phyloP scores from a whole-genome alignment of 2,113 vertebrate species.

The Lagopus muta region DNA sequence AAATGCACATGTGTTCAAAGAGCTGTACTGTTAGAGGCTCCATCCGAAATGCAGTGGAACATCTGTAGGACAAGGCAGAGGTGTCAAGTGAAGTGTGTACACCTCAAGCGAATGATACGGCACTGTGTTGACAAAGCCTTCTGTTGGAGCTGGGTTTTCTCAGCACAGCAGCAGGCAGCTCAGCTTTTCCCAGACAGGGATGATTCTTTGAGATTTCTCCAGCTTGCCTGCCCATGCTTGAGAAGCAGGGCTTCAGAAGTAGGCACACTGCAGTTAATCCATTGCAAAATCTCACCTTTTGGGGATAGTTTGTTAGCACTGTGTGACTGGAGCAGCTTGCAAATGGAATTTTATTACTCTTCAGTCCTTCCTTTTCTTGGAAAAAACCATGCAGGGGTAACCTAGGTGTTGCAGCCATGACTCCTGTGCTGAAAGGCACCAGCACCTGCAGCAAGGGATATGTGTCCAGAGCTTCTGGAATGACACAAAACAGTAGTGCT shows the following conservation, averaged over 20 bases:
- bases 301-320: neutral
- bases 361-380: neutral
- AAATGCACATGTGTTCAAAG: slow-evolving; percentile 76
- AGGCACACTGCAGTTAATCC: neutral
- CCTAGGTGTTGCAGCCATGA: accelerated
- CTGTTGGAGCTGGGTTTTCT: slow-evolving; percentile 18
- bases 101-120: neutral
- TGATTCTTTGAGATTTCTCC: neutral
- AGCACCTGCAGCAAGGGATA: neutral
- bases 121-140: neutral
- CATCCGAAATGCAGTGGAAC: slow-evolving; percentile 15
- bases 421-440: neutral
- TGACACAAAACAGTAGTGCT: neutral
- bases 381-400: neutral
- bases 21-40: slow-evolving; percentile 59
- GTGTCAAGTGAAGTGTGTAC: slow-evolving; percentile 69
- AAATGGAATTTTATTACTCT: slow-evolving; percentile 1
- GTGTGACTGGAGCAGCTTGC: slow-evolving; percentile 16
- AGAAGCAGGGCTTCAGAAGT: neutral
- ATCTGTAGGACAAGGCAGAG: slow-evolving; percentile 72
- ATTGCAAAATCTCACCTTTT: neutral
- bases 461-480: neutral
- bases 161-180: neutral
- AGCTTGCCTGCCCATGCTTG: neutral
- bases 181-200: neutral